Evolutionary conservation across 2,797 vertebrate genomes (phyloP).

Genomic region (Carapus acus): DNA sequence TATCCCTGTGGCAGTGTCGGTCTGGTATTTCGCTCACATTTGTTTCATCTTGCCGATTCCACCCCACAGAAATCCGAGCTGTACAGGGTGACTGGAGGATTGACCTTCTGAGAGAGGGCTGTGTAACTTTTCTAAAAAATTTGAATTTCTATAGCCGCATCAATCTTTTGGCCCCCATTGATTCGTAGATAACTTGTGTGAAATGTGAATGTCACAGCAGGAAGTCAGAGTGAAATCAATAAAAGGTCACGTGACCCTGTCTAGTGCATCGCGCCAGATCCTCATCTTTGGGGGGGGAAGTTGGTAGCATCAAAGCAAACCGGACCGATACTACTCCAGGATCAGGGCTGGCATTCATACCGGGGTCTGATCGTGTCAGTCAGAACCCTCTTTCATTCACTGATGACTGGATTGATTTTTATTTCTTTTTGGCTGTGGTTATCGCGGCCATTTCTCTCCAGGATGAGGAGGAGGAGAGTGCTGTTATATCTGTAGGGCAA

Average conservation of each 20-base stretch:
- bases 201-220: conserved; percentile 79
- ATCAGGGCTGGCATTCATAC: conserved; percentile 58
- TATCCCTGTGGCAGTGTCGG: conserved; percentile 3
- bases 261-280: conserved; percentile 51
- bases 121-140: conserved; percentile 64
- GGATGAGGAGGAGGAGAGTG: conserved; percentile 19
- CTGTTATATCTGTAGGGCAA: conserved; percentile 11
- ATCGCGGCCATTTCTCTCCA: conserved; percentile 55
- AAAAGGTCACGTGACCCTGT: conserved; percentile 71
- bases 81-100: conserved; percentile 27
- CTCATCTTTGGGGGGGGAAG: conserved; percentile 45
- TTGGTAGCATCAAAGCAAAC: conserved; percentile 72
- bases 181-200: conserved; percentile 68
- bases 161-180: conserved; percentile 73
- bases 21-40: not conserved
- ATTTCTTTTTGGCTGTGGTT: conserved; percentile 51
- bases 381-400: conserved; percentile 53
- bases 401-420: conserved; percentile 70
- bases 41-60: conserved; percentile 23
- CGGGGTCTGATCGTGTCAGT: conserved; percentile 66
- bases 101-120: conserved; percentile 60
- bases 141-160: conserved; percentile 70
- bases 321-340: conserved; percentile 57
- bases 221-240: conserved; percentile 76
- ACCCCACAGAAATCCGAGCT: conserved; percentile 14